Conservation (phyloP, 2,888 invertebrate species). For the Epinotia brunnichana region DNA sequence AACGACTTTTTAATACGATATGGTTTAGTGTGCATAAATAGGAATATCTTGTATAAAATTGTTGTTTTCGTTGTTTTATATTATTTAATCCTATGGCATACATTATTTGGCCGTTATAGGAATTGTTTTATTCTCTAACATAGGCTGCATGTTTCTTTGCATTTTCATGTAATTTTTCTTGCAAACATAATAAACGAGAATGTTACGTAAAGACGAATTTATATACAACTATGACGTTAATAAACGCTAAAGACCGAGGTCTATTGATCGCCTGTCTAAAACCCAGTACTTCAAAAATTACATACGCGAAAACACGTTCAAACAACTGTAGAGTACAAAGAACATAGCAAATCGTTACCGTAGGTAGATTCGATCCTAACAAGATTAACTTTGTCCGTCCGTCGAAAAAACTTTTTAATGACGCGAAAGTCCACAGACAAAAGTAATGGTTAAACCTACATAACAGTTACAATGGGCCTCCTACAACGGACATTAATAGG, state of each 20-base stretch:
- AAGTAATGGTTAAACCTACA: slow-evolving; percentile 68
- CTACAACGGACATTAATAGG: slow-evolving; percentile 72
- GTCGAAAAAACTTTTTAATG: slow-evolving; percentile 44
- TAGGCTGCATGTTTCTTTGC: background rate
- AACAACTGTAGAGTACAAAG: background rate
- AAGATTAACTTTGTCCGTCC: slow-evolving; percentile 29
- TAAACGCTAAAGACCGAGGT: background rate
- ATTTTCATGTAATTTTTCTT: background rate
- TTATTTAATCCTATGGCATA: too few relatives aligned
- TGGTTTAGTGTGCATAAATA: slow-evolving; percentile 25
- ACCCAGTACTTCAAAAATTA: background rate
- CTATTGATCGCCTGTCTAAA: background rate
- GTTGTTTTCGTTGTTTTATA: background rate
- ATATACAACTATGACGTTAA: background rate
- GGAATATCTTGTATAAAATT: background rate
- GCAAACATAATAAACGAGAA: background rate
- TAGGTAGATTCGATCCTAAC: slow-evolving; percentile 36
- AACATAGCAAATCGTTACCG: slow-evolving; percentile 14
- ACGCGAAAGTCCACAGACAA: slow-evolving; percentile 42
- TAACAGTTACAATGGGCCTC: slow-evolving; percentile 66
- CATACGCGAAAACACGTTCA: background rate
- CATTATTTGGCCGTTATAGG: too few relatives aligned
- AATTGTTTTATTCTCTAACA: background rate
- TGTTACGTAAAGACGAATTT: background rate
- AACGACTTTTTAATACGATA: slow-evolving; percentile 32